These are phyloP conservation scores for Diadromus collaris DNA, from an alignment of 2,888 invertebrate species.

Conservation along the genomic window DNA sequence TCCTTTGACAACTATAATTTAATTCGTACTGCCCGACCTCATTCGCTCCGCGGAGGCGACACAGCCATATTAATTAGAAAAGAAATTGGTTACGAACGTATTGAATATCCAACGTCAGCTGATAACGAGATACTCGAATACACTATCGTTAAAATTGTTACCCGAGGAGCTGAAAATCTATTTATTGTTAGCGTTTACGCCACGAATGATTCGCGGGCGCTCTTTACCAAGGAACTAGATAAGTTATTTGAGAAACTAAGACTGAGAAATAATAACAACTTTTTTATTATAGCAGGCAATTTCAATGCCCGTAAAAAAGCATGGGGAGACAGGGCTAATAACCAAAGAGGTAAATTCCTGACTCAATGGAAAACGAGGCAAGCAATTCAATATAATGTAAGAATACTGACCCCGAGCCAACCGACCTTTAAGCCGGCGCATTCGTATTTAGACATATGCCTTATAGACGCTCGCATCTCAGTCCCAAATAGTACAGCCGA, in stretches of 20 bases:
- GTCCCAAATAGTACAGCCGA: background rate
- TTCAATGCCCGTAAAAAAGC: slow-evolving; percentile 27
- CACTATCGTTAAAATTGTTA: slow-evolving; percentile 30
- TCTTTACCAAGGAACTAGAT: slow-evolving; percentile 26
- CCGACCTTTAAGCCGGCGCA: no score
- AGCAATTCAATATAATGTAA: background rate
- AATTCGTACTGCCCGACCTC: slow-evolving; percentile 26
- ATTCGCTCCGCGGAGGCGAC: slow-evolving; percentile 26
- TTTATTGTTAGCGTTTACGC: slow-evolving; percentile 27
- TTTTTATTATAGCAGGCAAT: slow-evolving; percentile 25
- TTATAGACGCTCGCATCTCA: no score
- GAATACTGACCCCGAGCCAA: no score
- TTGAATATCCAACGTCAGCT: slow-evolving; percentile 17
- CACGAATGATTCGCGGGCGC: background rate
- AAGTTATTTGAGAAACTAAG: slow-evolving; percentile 14
- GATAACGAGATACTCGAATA: no score
- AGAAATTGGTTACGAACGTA: background rate
- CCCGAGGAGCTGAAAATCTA: slow-evolving; percentile 14
- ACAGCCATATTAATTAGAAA: slow-evolving; percentile 39
- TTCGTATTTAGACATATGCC: no score
- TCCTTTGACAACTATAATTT: slow-evolving; percentile 4
- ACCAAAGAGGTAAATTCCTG: slow-evolving; percentile 21
- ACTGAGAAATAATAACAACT: background rate
- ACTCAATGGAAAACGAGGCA: background rate
- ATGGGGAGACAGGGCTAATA: slow-evolving; percentile 19